Evolutionary conservation across 2,113 vertebrate species (phyloP).

Genomic region (Melanocharis versteri): DNA sequence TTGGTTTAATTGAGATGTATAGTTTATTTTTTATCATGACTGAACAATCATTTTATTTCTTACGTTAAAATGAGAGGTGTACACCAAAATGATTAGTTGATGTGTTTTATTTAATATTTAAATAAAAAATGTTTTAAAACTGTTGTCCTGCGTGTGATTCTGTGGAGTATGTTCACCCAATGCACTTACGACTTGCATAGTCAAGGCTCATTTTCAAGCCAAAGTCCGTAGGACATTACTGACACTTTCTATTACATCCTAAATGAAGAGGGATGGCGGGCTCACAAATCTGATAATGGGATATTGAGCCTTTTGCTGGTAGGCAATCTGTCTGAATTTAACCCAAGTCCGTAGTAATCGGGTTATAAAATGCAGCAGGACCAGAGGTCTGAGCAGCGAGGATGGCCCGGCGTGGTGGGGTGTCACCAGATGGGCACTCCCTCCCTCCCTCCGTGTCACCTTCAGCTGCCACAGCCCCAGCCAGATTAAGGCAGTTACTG

Average conservation of each 20-base stretch:
- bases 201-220: background rate
- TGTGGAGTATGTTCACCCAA: background rate
- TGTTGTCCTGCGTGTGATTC: background rate
- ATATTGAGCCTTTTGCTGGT: constrained; percentile 45
- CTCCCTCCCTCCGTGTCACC: background rate
- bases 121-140: constrained; percentile 74
- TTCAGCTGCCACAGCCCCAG: background rate
- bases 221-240: background rate
- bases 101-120: constrained; percentile 85
- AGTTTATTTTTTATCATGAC: constrained; percentile 75
- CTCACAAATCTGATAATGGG: constrained; percentile 60
- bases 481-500: background rate
- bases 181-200: background rate
- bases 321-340: constrained; percentile 54
- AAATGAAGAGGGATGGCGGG: constrained; percentile 24
- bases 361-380: constrained; percentile 35
- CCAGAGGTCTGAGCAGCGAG: background rate
- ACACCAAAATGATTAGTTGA: constrained; percentile 74
- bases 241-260: background rate
- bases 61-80: constrained; percentile 73
- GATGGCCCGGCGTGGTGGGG: background rate
- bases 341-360: constrained; percentile 20
- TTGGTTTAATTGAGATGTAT: constrained; percentile 67
- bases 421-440: background rate
- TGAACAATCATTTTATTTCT: constrained; percentile 74